Percentiles rank a stretch among this genome's conserved stretches.
Conservation (phyloP, 2,113 vertebrate genomes). For the Macrotis lagotis region DNA sequence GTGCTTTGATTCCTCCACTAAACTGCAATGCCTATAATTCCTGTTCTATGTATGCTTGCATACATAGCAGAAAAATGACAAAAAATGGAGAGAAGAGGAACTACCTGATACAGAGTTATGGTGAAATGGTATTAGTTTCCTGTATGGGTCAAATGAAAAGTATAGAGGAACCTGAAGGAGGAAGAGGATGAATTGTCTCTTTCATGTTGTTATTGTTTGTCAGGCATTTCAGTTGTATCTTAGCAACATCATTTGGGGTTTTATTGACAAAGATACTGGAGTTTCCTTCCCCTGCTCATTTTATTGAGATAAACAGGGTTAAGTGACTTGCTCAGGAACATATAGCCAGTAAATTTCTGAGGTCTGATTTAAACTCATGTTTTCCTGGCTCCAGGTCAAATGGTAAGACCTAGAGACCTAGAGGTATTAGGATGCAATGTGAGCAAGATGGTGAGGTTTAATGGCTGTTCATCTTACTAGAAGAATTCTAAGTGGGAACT, state of each 20-base stretch:
- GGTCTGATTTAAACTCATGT: not conserved
- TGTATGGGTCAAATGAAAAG: not conserved
- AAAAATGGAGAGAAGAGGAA: not conserved
- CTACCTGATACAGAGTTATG: not conserved
- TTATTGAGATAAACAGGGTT: too few relatives aligned
- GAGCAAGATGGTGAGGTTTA: not conserved
- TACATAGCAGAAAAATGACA: not conserved
- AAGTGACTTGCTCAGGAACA: too few relatives aligned
- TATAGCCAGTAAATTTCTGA: not conserved
- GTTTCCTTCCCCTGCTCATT: not conserved
- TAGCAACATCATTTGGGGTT: not conserved
- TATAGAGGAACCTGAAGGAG: not conserved
- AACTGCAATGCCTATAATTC: not conserved
- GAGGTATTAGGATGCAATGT: not conserved
- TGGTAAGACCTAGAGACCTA: too few relatives aligned
- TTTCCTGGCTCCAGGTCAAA: not conserved
- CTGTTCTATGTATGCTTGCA: not conserved
- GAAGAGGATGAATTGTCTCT: too few relatives aligned
- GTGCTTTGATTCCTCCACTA: not conserved
- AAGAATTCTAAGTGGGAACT: not conserved
- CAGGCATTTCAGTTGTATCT: not conserved
- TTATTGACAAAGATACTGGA: not conserved
- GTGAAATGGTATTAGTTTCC: not conserved
- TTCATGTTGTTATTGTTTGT: not conserved
- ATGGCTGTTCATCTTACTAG: not conserved